A percentile compares a stretch with the other conserved stretches of the same genome.
These are phyloP conservation scores for Anthophora plumipes DNA, from an alignment of 2,888 invertebrate species.

Conservation along the genomic window DNA sequence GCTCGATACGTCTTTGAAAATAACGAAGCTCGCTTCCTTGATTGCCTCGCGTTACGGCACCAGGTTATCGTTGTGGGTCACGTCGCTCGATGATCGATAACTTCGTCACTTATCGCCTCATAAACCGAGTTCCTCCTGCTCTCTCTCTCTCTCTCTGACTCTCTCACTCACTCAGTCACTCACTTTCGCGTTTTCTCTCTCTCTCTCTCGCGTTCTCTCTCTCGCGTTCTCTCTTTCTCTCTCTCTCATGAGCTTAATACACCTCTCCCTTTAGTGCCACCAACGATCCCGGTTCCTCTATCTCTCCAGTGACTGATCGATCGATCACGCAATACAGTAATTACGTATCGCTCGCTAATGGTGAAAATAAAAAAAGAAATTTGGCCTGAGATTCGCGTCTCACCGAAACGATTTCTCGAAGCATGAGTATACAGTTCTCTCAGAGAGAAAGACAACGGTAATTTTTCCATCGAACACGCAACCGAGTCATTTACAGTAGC, in stretches of 20 bases:
- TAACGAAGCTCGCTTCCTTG: neutral
- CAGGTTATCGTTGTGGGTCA: constrained; percentile 20
- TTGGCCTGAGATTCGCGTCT: constrained; percentile 13
- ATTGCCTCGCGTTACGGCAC: constrained; percentile 21
- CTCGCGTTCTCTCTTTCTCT: neutral
- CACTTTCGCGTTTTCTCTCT: too few species aligned
- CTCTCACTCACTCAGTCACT: too few species aligned
- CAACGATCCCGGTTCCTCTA: constrained; percentile 25
- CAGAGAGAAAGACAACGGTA: constrained; percentile 36
- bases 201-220: neutral
- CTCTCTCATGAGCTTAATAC: constrained; percentile 7
- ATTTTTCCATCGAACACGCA: constrained; percentile 52
- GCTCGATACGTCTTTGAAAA: neutral
- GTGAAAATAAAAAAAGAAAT: constrained; percentile 38
- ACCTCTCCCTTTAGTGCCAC: constrained; percentile 27
- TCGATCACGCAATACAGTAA: constrained; percentile 66
- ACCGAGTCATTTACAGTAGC: constrained; percentile 43
- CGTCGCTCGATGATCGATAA: constrained; percentile 55
- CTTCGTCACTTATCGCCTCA: constrained; percentile 49
- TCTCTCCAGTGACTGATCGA: constrained; percentile 36
- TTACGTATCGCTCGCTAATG: constrained; percentile 53
- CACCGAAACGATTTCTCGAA: neutral
- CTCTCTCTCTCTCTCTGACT: neutral
- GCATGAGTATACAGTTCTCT: neutral
- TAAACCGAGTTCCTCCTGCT: constrained; percentile 18